Evolutionary conservation across 2,888 invertebrate genomes (phyloP).

Genomic region (Plebejus melissa): DNA sequence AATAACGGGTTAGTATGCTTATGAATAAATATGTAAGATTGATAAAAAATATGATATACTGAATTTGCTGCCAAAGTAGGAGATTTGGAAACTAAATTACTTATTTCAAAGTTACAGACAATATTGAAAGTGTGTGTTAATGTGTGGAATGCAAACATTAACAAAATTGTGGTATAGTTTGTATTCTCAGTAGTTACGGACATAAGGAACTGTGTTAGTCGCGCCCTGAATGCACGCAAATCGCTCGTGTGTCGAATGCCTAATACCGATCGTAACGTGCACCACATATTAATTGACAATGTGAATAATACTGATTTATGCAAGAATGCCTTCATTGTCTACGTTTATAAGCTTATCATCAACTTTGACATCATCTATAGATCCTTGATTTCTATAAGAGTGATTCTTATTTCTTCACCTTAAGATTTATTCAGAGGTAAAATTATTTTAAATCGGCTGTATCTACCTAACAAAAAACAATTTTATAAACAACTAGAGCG

Average conservation of each 20-base stretch:
- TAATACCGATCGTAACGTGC: constrained; percentile 30
- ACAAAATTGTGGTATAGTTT: constrained; percentile 4
- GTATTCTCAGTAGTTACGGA: constrained; percentile 26
- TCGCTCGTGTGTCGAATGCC: constrained; percentile 38
- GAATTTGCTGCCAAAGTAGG: background rate
- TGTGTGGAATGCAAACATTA: background rate
- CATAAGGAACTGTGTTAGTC: constrained; percentile 40
- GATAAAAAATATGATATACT: too few species aligned
- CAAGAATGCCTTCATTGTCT: constrained; percentile 13
- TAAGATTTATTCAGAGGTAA: too few species aligned
- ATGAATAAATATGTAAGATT: too few species aligned
- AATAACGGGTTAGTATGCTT: background rate
- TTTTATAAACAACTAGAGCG: background rate
- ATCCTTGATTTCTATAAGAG: too few species aligned
- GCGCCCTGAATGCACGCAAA: constrained; percentile 41
- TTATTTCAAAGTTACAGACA: background rate
- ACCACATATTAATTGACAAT: constrained; percentile 32
- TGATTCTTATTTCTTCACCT: too few species aligned
- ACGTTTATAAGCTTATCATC: background rate
- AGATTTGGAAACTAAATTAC: background rate
- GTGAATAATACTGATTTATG: constrained; percentile 28
- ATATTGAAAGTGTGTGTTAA: background rate
- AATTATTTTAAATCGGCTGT: too few species aligned
- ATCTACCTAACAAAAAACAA: too few species aligned
- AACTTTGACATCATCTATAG: background rate